Evolutionary conservation across 2,888 invertebrate species (phyloP), one percentile per base, ranked within the genome.

Genomic region (Melipona beecheii): DNA sequence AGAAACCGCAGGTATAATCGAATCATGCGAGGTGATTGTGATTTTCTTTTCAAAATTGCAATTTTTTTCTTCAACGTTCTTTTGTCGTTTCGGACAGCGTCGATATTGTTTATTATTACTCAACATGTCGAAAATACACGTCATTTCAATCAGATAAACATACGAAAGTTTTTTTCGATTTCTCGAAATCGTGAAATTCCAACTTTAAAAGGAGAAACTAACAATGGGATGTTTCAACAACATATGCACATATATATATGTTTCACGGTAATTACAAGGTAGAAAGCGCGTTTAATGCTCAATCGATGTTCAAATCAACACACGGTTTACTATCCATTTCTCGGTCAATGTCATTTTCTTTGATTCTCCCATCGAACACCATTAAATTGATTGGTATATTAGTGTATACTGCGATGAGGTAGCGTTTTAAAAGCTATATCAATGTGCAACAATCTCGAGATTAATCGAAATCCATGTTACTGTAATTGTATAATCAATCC

Each of bases 341-440:
- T 74, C 82, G 77, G 77, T 66, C 82, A 82, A 82, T 74, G 83
- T 66, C 82, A 58, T 73, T 77, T 70, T 54, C 70, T 77, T 82
- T 31, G 65, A 77, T 74, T 70, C 56, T 43, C 19, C 24, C 13
- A n/a, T 56, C 0, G 17, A 43, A 71, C 62, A 0, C 68, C 24
- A 84, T 64, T 83, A 72, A 52, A 78, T 75, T 78, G 71, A 36
- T 31, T 19, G 50, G n/a, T 27, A 31, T 54, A 36, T 84, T 72
- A 31, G 27, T n/a, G 21, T 66, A 31, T 65, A 49, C 19, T 11
- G 3, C 5, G 24, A 60, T 15, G 49, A 31, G 4, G 31, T 64
- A 31, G 0, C 56, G 4, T 62, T 36, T 15, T 4, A 54, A 71
- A 27, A 54, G 4, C 19, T 4, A 19, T 15, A n/a, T 27, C n/a